These are phyloP conservation scores for Drosophila phalerata DNA, from an alignment of 2,888 invertebrate species.

Conservation along the genomic window DNA sequence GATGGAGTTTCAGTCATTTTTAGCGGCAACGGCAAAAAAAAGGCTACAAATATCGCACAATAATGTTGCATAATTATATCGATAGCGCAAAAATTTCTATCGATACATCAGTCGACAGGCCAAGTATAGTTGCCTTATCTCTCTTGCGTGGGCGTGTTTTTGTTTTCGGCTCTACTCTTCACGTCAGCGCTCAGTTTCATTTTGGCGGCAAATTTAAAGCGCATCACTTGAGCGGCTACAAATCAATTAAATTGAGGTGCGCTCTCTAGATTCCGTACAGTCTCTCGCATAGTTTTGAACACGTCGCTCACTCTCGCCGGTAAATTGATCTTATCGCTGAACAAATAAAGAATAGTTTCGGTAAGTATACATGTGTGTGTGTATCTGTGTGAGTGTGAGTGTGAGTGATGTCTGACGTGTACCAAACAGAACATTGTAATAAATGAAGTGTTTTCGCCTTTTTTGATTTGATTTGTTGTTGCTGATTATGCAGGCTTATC, in stretches of 20 bases:
- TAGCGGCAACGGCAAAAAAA: too few relatives aligned
- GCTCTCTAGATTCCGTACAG: conserved; percentile 5
- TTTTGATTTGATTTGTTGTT: neutral
- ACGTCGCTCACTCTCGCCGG: conserved; percentile 33
- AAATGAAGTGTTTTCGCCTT: conserved; percentile 3
- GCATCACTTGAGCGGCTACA: neutral
- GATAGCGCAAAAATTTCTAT: too few relatives aligned
- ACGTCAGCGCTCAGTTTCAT: neutral
- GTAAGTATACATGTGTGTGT: neutral
- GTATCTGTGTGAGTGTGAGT: neutral
- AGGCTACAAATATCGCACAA: too few relatives aligned
- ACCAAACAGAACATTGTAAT: conserved; percentile 31
- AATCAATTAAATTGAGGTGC: conserved; percentile 1
- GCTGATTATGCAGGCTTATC: conserved; percentile 20
- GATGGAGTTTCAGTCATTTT: too few relatives aligned
- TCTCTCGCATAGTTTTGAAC: conserved; percentile 14
- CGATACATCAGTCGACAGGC: too few relatives aligned
- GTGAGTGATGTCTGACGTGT: conserved; percentile 52
- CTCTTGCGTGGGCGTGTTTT: conserved; percentile 7
- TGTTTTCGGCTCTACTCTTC: neutral
- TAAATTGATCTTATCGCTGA: conserved; percentile 24
- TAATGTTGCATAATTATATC: too few relatives aligned
- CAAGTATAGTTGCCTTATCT: neutral
- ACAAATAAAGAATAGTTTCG: conserved; percentile 6
- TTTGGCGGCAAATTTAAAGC: conserved; percentile 43